Evolutionary conservation across 2,797 vertebrate genomes (phyloP).

Genomic region (Tinamus major): DNA sequence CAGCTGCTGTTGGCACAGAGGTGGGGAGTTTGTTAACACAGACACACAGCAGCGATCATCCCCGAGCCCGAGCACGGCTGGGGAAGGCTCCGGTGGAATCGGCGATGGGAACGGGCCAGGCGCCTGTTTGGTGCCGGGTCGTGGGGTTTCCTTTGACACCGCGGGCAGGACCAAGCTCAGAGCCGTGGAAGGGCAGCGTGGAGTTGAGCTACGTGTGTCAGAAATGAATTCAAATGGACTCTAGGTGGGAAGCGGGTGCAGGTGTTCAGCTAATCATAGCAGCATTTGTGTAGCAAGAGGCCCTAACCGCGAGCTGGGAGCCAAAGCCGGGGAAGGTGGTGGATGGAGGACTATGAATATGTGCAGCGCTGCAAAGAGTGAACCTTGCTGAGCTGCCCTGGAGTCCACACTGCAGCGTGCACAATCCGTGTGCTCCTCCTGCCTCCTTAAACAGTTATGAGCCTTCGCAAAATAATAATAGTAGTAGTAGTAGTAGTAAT

Average conservation of each 20-base stretch:
- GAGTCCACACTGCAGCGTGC: accelerated
- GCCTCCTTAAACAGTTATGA: background rate
- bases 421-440: background rate
- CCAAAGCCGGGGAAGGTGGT: accelerated
- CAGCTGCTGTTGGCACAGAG: background rate
- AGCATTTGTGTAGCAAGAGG: background rate
- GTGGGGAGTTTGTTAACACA: background rate
- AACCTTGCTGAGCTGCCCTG: background rate
- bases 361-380: background rate
- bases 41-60: background rate
- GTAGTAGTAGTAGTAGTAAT: background rate
- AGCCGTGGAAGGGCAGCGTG: accelerated
- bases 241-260: accelerated
- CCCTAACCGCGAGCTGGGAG: background rate
- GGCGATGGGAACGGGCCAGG: background rate
- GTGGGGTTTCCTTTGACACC: background rate
- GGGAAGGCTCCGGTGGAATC: background rate
- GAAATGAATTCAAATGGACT: accelerated
- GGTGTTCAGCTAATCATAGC: accelerated
- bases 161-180: background rate
- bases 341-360: accelerated
- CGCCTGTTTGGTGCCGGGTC: background rate
- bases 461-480: background rate
- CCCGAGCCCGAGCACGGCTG: background rate
- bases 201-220: accelerated